A percentile compares a stretch with the other conserved stretches of the same genome.
These are phyloP conservation scores for Macropus fuliginosus DNA, from an alignment of 2,797 vertebrate genomes.

Conservation along the genomic window DNA sequence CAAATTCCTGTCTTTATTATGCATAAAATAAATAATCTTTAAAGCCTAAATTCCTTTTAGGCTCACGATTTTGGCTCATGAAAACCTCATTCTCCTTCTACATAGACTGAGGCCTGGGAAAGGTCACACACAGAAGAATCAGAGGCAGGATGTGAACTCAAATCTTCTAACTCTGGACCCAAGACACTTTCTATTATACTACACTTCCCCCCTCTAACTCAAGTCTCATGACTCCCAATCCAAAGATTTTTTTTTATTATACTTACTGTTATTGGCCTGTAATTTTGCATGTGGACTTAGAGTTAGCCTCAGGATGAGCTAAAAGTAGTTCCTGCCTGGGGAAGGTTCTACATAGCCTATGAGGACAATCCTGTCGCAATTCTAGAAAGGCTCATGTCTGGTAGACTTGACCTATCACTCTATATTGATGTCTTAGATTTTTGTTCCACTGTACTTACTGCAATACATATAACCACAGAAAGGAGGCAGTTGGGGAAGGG, in stretches of 20 bases:
- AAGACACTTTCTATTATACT: not conserved
- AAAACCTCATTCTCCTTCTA: too few species aligned
- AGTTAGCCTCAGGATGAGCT: not conserved
- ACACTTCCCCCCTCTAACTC: not conserved
- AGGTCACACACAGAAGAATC: too few species aligned
- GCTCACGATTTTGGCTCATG: too few species aligned
- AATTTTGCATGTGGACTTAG: not conserved
- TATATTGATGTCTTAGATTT: not conserved
- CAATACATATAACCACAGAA: not conserved
- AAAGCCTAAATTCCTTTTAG: too few species aligned
- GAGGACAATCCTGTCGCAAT: not conserved
- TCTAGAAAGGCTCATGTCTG: not conserved
- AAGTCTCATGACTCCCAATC: not conserved
- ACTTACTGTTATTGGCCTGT: not conserved
- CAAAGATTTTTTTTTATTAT: not conserved
- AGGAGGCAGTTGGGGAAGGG: not conserved
- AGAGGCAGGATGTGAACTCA: not conserved
- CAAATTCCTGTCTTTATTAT: too few species aligned
- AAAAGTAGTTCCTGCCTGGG: not conserved
- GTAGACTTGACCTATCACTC: not conserved
- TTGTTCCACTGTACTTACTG: not conserved
- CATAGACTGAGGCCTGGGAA: too few species aligned
- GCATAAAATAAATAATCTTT: too few species aligned
- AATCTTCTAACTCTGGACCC: not conserved
- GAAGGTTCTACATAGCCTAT: not conserved